Conservation (phyloP, 2,113 vertebrate genomes). For the Gymnocephalus cernua region DNA sequence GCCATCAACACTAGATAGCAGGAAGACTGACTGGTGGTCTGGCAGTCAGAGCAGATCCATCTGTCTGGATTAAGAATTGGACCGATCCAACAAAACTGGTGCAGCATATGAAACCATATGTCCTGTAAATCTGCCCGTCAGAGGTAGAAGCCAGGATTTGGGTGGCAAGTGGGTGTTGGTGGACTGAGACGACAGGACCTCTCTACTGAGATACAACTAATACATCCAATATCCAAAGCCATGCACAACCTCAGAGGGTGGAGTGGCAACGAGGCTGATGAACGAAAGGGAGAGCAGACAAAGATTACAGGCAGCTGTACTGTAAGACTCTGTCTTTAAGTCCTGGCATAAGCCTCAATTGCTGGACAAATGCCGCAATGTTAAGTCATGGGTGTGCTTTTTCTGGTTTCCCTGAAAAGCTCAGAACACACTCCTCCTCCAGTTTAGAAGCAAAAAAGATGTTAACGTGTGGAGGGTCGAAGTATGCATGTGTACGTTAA, state of each 20-base stretch:
- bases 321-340: constrained; percentile 22
- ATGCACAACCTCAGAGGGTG: constrained; percentile 30
- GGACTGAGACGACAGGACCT: constrained; percentile 49
- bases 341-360: constrained; percentile 27
- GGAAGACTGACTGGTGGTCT: constrained; percentile 49
- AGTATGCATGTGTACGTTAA: background rate
- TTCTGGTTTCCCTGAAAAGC: constrained; percentile 4
- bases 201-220: constrained; percentile 21
- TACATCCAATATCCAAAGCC: constrained; percentile 14
- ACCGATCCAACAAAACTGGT: constrained; percentile 54
- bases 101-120: constrained; percentile 43
- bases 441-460: constrained; percentile 5
- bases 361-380: constrained; percentile 32
- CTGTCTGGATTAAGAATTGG: constrained; percentile 57
- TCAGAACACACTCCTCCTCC: background rate
- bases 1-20: constrained; percentile 51
- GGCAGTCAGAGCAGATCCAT: constrained; percentile 56
- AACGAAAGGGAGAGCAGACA: constrained; percentile 19
- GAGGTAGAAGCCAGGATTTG: constrained; percentile 42
- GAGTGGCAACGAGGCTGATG: constrained; percentile 24
- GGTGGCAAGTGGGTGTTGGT: constrained; percentile 48
- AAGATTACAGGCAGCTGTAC: constrained; percentile 61
- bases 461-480: background rate
- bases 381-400: constrained; percentile 10
- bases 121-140: constrained; percentile 34